Base-by-base conservation (phyloP, 1,140 invertebrate species). In the Rhopalosiphum maidis region DNA sequence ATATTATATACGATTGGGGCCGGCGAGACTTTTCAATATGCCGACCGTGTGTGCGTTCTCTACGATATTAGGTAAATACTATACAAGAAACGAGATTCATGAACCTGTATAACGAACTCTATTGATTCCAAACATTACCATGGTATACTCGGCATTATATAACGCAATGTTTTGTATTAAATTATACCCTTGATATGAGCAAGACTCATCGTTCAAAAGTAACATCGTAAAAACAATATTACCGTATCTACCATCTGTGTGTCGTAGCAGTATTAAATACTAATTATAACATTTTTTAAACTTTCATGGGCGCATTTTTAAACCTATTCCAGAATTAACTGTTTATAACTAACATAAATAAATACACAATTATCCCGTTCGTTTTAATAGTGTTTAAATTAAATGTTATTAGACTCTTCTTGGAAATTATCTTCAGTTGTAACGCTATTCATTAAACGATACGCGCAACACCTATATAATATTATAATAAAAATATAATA, bases 41-140 rank as follows among this genome's bases (percentile, higher is more conserved):
- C 48, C 23, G 88, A 60, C 23, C 35, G 35, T 41, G 88, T 60
- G 22, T 54, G 46, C 5, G 43, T 18, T 21, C 35, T 37, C 22
- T 22, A 37, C 60, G 30, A n/a, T 68, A 85, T 43, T 48, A 82
- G 22, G 30, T n/a, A 85, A 41, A 37, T 11, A 37, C 35, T 23
- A 85, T 43, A 85, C 2, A 85, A 85, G 23, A 51, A 18, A 23
- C 37, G 37, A 85, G 30, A 68, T 68, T 11, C 1, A 21, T 21
- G 11, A 35, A 60, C 8, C 22, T 37, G 35, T 60, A 25, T 90
- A 90, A 90, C 54, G 51, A 60, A 60, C 88, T 22, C 35, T 90
- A 90, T 60, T 90, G 88, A 90, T 90, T 90, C 22, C 51, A 18
- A 43, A 60, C 54, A 55, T 37, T 41, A 90, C 51, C n/a, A 35